A percentile compares a stretch with the other conserved stretches of the same genome.
Evolutionary conservation across 2,113 vertebrate genomes (phyloP).

Genomic region (Tragulus kanchil): DNA sequence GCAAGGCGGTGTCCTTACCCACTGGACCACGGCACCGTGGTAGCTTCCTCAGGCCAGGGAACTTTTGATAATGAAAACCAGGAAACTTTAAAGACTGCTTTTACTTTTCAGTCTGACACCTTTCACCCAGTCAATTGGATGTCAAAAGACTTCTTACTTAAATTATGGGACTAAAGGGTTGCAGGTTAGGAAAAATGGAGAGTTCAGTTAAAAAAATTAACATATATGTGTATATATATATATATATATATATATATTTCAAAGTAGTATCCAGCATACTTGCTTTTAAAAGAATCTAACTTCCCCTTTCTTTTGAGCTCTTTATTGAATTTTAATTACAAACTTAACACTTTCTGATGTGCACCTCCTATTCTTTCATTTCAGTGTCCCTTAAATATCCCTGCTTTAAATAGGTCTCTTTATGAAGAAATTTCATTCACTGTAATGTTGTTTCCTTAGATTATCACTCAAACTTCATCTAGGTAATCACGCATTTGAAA

Average conservation of each 20-base stretch:
- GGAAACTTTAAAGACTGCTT: neutral
- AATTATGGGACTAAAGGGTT: neutral
- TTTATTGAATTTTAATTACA: neutral
- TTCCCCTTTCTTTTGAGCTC: neutral
- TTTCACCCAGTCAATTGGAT: neutral
- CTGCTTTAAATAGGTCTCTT: neutral
- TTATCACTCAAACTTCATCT: neutral
- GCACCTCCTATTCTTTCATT: neutral
- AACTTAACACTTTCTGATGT: neutral
- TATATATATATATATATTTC: neutral
- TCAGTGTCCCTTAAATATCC: neutral
- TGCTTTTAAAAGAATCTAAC: neutral
- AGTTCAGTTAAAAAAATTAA: neutral
- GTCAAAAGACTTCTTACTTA: neutral
- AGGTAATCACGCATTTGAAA: neutral
- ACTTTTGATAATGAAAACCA: neutral
- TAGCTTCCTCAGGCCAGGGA: no score
- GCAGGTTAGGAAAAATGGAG: neutral
- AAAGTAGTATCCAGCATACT: neutral
- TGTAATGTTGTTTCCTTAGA: neutral
- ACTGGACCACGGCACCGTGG: no score
- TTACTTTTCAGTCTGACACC: neutral
- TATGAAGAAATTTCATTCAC: neutral
- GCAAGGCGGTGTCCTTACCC: no score
- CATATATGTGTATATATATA: neutral